A percentile compares a stretch with the other conserved stretches of the same genome.
phyloP scores from a whole-genome alignment of 92 coral and sea anemone species.

The Bergia puertoricense region DNA sequence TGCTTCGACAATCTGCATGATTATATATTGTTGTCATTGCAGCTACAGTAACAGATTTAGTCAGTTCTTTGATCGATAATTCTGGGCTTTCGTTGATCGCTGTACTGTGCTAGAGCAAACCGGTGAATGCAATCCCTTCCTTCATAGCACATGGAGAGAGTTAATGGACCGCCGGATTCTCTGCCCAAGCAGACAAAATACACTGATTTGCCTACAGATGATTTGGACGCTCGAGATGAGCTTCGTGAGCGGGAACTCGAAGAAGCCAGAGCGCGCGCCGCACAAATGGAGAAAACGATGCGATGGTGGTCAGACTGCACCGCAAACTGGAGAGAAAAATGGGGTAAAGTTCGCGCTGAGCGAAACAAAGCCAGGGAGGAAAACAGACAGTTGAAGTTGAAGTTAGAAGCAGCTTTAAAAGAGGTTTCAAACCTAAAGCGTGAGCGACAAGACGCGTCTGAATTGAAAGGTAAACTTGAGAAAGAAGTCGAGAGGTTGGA shows the following conservation, averaged over 20 bases:
- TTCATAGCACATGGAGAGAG: constrained; percentile 33
- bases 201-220: constrained; percentile 45
- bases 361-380: constrained; percentile 96
- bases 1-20: neutral
- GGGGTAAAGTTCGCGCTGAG: constrained; percentile 97
- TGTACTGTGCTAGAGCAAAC: neutral
- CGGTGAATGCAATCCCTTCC: neutral
- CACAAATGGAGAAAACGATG: constrained; percentile 99
- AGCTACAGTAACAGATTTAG: neutral
- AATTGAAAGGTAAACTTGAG: constrained; percentile 68
- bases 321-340: constrained; percentile 98
- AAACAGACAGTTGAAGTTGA: constrained; percentile 76
- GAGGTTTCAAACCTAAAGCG: constrained; percentile 83
- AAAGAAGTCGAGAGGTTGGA: constrained; percentile 88
- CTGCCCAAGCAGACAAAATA: constrained; percentile 37
- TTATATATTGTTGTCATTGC: neutral
- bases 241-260: constrained; percentile 86
- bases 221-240: constrained; percentile 78
- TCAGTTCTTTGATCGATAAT: neutral
- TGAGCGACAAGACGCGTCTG: constrained; percentile 75
- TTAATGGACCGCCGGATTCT: constrained; percentile 38
- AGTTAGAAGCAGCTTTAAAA: constrained; percentile 78
- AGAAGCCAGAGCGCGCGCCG: constrained; percentile 95
- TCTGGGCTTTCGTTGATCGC: neutral
- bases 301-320: constrained; percentile 99